phyloP scores from a whole-genome alignment of 2,797 vertebrate species.

The Peromyscus attwateri region DNA sequence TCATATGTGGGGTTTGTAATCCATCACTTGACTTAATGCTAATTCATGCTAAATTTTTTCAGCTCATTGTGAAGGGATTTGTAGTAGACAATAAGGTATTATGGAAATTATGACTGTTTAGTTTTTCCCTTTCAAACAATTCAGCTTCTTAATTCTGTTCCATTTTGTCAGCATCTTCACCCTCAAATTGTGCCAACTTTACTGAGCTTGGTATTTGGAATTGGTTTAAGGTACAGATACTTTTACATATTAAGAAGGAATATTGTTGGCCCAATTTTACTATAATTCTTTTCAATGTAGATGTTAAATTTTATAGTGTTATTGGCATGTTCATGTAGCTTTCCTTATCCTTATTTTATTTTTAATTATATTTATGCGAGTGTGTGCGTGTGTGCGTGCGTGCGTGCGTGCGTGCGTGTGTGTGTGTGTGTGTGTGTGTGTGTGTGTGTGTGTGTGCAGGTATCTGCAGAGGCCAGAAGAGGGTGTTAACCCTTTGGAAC shows the following conservation, averaged over 20 bases:
- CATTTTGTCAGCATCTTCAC: constrained; percentile 12
- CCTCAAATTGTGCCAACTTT: neutral
- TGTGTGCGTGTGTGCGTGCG: neutral
- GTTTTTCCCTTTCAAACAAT: constrained; percentile 53
- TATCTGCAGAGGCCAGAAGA: neutral
- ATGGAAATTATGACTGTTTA: constrained; percentile 62
- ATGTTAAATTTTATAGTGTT: constrained; percentile 26
- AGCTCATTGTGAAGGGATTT: constrained; percentile 47
- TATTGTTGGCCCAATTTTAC: neutral
- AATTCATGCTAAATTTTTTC: constrained; percentile 57
- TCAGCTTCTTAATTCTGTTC: constrained; percentile 13
- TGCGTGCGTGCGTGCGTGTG: no score
- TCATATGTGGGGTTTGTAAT: constrained; percentile 37
- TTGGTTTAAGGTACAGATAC: neutral
- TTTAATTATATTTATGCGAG: neutral
- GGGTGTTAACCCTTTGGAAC: neutral
- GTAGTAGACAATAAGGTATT: constrained; percentile 69
- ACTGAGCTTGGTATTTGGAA: constrained; percentile 37
- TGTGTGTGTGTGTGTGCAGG: neutral
- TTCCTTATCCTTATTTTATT: constrained; percentile 29
- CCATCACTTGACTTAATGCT: constrained; percentile 29
- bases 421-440: neutral
- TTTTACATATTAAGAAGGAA: constrained; percentile 49
- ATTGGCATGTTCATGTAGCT: neutral
- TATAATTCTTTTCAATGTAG: constrained; percentile 42